Evolutionary conservation across 2,797 vertebrate species (phyloP), one percentile per base, ranked within the genome.

Genomic region (Brotula barbata): DNA sequence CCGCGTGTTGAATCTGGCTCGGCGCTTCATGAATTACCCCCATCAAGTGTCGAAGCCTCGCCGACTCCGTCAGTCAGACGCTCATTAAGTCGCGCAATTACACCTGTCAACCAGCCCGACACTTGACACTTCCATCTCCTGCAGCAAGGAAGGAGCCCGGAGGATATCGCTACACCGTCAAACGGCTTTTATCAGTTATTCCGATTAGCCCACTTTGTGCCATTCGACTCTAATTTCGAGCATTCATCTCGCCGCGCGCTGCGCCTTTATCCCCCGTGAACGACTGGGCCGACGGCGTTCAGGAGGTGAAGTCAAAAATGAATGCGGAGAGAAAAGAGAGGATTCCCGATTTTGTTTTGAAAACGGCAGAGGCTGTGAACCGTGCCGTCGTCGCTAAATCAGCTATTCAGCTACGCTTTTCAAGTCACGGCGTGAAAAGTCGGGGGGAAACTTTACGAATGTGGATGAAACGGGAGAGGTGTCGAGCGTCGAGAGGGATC

Each of bases 181-280:
- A 58, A 68, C 69, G 58, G 82, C 75, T 86, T 88, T 89, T 88
- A 85, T 87, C 87, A 83, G 77, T 78, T 79, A 88, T 89, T 89
- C 84, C 75, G 76, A 85, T 89, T 84, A 87, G 84, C 81, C 82
- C 84, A 86, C 85, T 90, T 90, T 83, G 86, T 66, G 84, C 77
- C 77, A 81, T 89, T 87, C 77, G 64, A 87, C 87, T 88, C 74
- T 71, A 86, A 90, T 90, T 90, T 62, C 86, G 83, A 77, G 68
- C 78, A 87, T 91, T 91, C 87, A 87, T 89, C 85, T 83, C 76
- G 40, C 43, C 40, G 50, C 70, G 61, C 53, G 73, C 65, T n/a
- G 15, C 31, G 62, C 51, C 65, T 81, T 80, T 84, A 85, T 84
- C 76, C 81, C 47, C 61, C 65, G 60, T 52, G n/a, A 75, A 84